Base-by-base conservation (phyloP, 2,888 invertebrate genomes). In the Drosophila diplacantha region DNA sequence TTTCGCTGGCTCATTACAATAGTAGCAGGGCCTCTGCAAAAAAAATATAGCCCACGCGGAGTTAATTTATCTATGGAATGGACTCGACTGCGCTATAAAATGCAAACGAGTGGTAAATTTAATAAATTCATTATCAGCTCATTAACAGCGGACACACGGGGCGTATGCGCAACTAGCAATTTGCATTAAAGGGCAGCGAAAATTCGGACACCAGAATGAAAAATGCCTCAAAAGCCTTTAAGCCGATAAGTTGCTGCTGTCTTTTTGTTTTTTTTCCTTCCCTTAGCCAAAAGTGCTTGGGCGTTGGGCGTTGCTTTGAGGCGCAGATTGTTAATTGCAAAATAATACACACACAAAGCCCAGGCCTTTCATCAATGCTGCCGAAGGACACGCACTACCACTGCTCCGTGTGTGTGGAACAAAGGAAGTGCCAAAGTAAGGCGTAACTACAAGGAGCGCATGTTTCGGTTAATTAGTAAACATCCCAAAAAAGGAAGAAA, bases 71-170 rank as follows among this genome's bases (percentile, higher is more conserved):
- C 76, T 73, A 73, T 75, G 46, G 60, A 50, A 57, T 62, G 56
- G 38, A 55, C 51, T 31, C 50, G 29, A 50, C 60, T 43, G 60
- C 51, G 51, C 63, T 51, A 62, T 61, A 38, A 60, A 61, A 53
- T 62, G 43, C 39, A 49, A 60, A 52, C 66, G 69, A 49, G 73
- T 59, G 78, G 79, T 78, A 76, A 80, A 80, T 83, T 80, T 83
- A 70, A 83, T 81, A 81, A 81, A 80, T 81, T 81, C 83, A 80
- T 80, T 80, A 83, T 81, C 80, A 83, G 76, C 80, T 80, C 80
- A 80, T 80, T 80, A 80, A 78, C 79, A 69, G 58, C 55, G 49
- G 47, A 50, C 58, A 49, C 60, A 46, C 32, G 59, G 53, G 57
- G 50, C 71, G 68, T 64, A 59, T 68, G 61, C 61, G 69, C 41